Evolutionary conservation across 2,888 invertebrate species (phyloP).

Genomic region (Pyrocoelia pectoralis): DNA sequence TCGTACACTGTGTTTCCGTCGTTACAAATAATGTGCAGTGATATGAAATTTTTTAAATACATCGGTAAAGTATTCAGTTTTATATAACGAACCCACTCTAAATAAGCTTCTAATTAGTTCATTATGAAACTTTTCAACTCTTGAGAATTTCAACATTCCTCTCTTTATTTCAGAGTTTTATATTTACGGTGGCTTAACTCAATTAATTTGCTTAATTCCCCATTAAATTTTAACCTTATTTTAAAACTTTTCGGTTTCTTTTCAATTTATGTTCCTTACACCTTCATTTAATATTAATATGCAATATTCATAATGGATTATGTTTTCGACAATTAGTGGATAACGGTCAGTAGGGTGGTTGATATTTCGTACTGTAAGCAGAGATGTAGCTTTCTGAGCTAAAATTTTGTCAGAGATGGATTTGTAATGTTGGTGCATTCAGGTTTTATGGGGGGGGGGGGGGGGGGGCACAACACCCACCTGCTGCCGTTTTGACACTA

Average conservation of each 20-base stretch:
- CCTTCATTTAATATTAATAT: not conserved
- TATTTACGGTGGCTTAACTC: constrained; percentile 24
- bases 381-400: no score
- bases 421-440: no score
- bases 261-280: not conserved
- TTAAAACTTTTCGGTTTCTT: constrained; percentile 5
- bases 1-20: not conserved
- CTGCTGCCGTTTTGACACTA: no score
- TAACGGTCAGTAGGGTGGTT: no score
- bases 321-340: no score
- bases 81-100: constrained; percentile 11
- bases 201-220: constrained; percentile 27
- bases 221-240: constrained; percentile 18
- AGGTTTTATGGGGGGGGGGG: no score
- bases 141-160: constrained; percentile 4
- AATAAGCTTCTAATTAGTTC: constrained; percentile 13
- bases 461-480: no score
- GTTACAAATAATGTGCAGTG: not conserved
- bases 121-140: constrained; percentile 12
- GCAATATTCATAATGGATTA: not conserved
- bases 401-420: no score
- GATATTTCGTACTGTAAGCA: no score
- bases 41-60: no score
- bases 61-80: constrained; percentile 6
- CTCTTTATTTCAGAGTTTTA: constrained; percentile 13